These are phyloP conservation scores for Heteromurus nitidus DNA, from an alignment of 2,888 invertebrate genomes.

Conservation along the genomic window DNA sequence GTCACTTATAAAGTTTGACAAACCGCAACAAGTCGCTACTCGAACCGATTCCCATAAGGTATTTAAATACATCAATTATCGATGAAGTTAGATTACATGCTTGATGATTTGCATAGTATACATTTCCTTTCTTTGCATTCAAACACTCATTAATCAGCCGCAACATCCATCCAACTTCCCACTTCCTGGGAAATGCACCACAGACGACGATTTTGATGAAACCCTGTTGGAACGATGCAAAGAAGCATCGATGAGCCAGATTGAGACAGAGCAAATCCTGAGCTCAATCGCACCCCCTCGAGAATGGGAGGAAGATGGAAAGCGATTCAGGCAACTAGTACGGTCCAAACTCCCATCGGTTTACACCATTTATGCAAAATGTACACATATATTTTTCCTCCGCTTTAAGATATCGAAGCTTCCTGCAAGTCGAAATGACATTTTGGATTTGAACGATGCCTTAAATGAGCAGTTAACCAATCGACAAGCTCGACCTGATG, in stretches of 20 bases:
- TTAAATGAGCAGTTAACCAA: constrained; percentile 54
- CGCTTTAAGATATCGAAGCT: constrained; percentile 62
- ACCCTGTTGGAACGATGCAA: constrained; percentile 48
- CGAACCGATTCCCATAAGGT: neutral
- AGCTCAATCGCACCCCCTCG: constrained; percentile 54
- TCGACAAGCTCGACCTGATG: constrained; percentile 60
- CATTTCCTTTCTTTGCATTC: too few relatives aligned
- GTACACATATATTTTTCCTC: too few relatives aligned
- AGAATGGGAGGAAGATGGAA: constrained; percentile 63
- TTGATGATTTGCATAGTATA: too few relatives aligned
- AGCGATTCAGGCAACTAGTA: constrained; percentile 46
- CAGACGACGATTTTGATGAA: constrained; percentile 30
- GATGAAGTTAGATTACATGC: too few relatives aligned
- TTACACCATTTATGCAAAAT: too few relatives aligned
- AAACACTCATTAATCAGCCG: too few relatives aligned
- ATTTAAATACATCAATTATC: too few relatives aligned
- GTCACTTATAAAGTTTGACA: constrained; percentile 42
- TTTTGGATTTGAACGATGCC: constrained; percentile 49
- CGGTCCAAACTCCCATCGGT: neutral
- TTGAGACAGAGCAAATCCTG: constrained; percentile 56
- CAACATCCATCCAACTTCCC: too few relatives aligned
- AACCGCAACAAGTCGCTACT: constrained; percentile 3
- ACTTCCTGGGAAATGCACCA: constrained; percentile 18
- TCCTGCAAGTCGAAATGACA: constrained; percentile 49
- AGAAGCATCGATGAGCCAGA: constrained; percentile 54